Percentiles rank a stretch among this genome's conserved stretches.
phyloP scores from a whole-genome alignment of 2,888 invertebrate genomes.

The Odontocolon sp. region DNA sequence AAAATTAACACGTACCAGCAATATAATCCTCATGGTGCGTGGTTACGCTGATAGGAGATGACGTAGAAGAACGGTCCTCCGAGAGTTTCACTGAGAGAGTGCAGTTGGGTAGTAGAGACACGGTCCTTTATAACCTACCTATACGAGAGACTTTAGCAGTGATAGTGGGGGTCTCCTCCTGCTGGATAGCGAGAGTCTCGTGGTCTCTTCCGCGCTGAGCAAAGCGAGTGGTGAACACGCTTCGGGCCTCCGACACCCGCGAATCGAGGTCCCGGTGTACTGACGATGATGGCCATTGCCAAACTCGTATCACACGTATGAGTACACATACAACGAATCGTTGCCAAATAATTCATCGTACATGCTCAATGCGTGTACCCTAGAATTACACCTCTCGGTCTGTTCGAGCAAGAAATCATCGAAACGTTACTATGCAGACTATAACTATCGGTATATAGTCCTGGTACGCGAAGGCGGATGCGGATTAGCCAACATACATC shows the following conservation, averaged over 20 bases:
- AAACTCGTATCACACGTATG: slow-evolving; percentile 64
- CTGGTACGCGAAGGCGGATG: slow-evolving; percentile 52
- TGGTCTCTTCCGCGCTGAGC: slow-evolving; percentile 45
- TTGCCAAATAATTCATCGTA: slow-evolving; percentile 58
- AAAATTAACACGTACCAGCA: slow-evolving; percentile 74
- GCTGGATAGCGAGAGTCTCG: slow-evolving; percentile 54
- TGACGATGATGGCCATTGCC: slow-evolving; percentile 67
- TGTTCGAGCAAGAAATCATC: slow-evolving; percentile 44
- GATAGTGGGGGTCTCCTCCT: slow-evolving; percentile 74
- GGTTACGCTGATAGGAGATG: slow-evolving; percentile 59
- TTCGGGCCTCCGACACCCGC: background rate
- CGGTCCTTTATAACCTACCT: slow-evolving; percentile 80
- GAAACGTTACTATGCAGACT: slow-evolving; percentile 34
- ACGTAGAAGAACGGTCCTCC: slow-evolving; percentile 72
- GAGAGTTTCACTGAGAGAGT: slow-evolving; percentile 80
- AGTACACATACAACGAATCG: no score
- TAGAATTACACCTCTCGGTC: slow-evolving; percentile 39
- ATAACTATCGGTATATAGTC: no score
- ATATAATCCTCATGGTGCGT: slow-evolving; percentile 78
- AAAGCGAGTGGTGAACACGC: background rate
- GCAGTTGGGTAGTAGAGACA: slow-evolving; percentile 77
- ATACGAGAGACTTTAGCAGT: slow-evolving; percentile 70
- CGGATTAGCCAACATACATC: slow-evolving; percentile 57
- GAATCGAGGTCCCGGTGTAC: background rate
- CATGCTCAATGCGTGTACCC: slow-evolving; percentile 49